Evolutionary conservation across 2,797 vertebrate species (phyloP).

Genomic region (Columba guinea): DNA sequence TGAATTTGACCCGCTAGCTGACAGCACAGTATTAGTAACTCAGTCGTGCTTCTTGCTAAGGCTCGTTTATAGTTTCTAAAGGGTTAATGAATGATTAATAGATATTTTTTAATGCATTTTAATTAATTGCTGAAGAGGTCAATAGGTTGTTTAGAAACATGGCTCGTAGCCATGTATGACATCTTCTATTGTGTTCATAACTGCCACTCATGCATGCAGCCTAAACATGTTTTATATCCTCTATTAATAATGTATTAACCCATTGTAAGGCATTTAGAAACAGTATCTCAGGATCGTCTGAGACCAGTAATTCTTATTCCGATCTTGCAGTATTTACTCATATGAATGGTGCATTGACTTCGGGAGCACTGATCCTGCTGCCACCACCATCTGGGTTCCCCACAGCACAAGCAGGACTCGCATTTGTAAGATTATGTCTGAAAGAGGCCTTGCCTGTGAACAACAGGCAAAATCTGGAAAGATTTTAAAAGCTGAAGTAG

Average conservation of each 20-base stretch:
- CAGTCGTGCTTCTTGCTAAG: not conserved
- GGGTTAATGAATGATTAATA: conserved; percentile 62
- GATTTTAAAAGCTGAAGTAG: not conserved
- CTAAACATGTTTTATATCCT: conserved; percentile 8
- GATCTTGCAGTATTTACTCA: not conserved
- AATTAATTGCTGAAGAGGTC: conserved; percentile 56
- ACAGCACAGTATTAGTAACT: not conserved
- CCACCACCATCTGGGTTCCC: not conserved
- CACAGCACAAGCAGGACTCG: not conserved
- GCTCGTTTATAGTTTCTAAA: conserved; percentile 19
- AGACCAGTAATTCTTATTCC: not conserved
- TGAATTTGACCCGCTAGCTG: not conserved
- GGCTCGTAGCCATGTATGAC: conserved; percentile 41
- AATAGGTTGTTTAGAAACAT: conserved; percentile 50
- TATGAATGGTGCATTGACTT: not conserved
- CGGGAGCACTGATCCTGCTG: not conserved
- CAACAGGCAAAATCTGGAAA: not conserved
- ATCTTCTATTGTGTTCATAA: conserved; percentile 49
- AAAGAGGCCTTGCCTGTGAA: not conserved
- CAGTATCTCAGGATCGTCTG: not conserved
- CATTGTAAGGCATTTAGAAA: conserved; percentile 23
- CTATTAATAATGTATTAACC: conserved; percentile 52
- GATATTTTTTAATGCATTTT: conserved; percentile 49
- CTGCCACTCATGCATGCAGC: not conserved
- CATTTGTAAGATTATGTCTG: not conserved